Conservation (phyloP, 2,797 vertebrate genomes). For the Pseudochromis fuscus region DNA sequence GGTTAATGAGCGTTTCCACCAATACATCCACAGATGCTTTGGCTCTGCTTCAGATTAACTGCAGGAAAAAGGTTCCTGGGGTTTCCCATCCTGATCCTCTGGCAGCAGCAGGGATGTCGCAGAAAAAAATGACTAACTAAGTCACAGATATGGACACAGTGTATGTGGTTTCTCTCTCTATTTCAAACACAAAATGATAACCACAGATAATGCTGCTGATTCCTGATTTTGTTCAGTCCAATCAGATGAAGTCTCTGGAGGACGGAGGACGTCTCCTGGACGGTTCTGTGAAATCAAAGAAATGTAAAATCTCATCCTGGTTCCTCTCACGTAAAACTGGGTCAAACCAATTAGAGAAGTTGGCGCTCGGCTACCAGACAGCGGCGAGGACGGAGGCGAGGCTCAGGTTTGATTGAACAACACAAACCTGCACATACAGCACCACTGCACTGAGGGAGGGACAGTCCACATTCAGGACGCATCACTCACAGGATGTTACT, state of each 20-base stretch:
- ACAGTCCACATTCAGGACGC: not conserved
- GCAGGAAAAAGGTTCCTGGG: slow-evolving; percentile 41
- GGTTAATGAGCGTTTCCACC: slow-evolving; percentile 43
- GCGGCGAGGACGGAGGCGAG: slow-evolving; percentile 2
- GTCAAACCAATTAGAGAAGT: slow-evolving; percentile 28
- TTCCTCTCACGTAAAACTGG: slow-evolving; percentile 20
- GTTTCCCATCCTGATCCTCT: slow-evolving; percentile 34
- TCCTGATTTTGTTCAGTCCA: not conserved
- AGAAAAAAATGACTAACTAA: slow-evolving; percentile 7
- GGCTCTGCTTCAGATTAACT: slow-evolving; percentile 29
- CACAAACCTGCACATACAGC: not conserved
- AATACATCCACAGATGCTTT: slow-evolving; percentile 3
- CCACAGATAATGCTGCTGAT: too few relatives aligned
- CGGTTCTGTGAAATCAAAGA: slow-evolving; percentile 4
- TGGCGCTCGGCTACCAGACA: not conserved
- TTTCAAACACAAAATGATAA: too few relatives aligned
- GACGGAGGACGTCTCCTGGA: not conserved
- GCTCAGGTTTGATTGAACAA: slow-evolving; percentile 26
- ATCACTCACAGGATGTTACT: not conserved
- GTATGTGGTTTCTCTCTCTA: too few relatives aligned
- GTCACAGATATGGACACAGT: not conserved
- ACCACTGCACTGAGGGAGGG: not conserved
- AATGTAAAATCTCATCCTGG: slow-evolving; percentile 5
- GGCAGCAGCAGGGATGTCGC: not conserved
- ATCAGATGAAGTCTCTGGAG: not conserved